Percentiles rank a stretch among this genome's conserved stretches.
Evolutionary conservation across 2,797 vertebrate species (phyloP).

Genomic region (Paguma larvata): DNA sequence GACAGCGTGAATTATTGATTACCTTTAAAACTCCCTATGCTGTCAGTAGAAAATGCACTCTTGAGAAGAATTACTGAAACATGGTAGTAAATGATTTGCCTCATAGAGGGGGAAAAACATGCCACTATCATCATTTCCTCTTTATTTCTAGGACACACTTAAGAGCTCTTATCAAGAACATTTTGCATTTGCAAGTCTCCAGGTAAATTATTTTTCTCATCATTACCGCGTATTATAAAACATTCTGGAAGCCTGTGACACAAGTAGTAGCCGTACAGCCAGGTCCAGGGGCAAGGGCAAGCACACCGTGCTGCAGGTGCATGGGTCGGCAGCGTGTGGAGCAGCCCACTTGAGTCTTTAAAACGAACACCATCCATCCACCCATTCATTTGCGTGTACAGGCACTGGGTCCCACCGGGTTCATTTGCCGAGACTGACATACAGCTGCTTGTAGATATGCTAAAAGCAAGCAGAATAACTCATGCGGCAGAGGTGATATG

Average conservation of each 20-base stretch:
- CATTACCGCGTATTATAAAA: not conserved
- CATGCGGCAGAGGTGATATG: too few species aligned
- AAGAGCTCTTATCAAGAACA: not conserved
- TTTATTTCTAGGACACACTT: not conserved
- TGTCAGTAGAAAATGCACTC: conserved; percentile 13
- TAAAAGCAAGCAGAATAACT: not conserved
- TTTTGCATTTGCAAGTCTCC: not conserved
- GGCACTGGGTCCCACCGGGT: not conserved
- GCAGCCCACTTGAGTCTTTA: not conserved
- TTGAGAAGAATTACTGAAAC: conserved; percentile 17
- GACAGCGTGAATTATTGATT: conserved; percentile 6
- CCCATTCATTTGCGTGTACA: not conserved
- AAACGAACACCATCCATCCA: not conserved
- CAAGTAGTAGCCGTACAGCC: not conserved
- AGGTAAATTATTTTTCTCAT: not conserved
- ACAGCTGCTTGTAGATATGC: not conserved
- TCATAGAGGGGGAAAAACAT: not conserved
- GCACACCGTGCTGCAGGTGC: not conserved
- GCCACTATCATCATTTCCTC: not conserved
- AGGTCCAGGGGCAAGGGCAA: not conserved
- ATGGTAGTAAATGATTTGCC: not conserved
- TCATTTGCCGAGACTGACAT: not conserved
- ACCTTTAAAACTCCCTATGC: not conserved
- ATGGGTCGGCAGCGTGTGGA: not conserved
- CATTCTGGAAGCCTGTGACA: not conserved